A percentile compares a stretch with the other conserved stretches of the same genome.
Evolutionary conservation across 1,140 invertebrate genomes (phyloP).

Genomic region (Dendrolimus punctatus): DNA sequence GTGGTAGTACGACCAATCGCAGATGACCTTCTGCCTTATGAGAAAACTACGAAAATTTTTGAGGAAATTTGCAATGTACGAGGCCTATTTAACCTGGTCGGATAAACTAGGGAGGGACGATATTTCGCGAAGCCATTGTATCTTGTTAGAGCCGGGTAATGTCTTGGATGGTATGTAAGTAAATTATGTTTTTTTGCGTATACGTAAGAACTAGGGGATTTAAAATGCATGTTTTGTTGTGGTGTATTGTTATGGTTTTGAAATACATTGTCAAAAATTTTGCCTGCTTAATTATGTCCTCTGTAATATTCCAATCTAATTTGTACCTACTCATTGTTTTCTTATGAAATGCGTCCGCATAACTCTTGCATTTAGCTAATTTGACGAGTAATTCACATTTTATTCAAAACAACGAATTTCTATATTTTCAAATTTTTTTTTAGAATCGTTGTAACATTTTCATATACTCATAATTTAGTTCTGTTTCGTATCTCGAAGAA

Average conservation of each 20-base stretch:
- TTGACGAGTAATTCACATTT: no score
- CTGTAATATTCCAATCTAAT: no score
- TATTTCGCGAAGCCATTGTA: constrained; percentile 59
- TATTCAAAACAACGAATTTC: no score
- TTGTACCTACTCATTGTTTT: no score
- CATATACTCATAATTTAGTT: no score
- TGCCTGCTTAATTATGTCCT: no score
- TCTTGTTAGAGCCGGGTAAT: constrained; percentile 62
- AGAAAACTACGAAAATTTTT: constrained; percentile 10
- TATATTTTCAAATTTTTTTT: no score
- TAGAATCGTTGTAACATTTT: no score
- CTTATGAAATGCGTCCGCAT: no score
- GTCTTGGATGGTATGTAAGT: constrained; percentile 64
- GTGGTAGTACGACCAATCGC: constrained; percentile 34
- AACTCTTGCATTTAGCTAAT: no score
- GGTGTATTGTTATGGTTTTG: constrained; percentile 4
- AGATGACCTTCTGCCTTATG: constrained; percentile 34
- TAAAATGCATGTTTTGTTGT: constrained; percentile 7
- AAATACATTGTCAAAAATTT: neutral
- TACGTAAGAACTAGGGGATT: no score
- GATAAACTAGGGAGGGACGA: constrained; percentile 36
- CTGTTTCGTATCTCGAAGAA: no score
- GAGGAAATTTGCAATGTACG: constrained; percentile 8
- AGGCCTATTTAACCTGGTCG: constrained; percentile 26
- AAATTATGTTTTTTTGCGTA: constrained; percentile 59